These are phyloP conservation scores for Melanostoma mellinum DNA, from an alignment of 2,888 invertebrate genomes.

Conservation along the genomic window DNA sequence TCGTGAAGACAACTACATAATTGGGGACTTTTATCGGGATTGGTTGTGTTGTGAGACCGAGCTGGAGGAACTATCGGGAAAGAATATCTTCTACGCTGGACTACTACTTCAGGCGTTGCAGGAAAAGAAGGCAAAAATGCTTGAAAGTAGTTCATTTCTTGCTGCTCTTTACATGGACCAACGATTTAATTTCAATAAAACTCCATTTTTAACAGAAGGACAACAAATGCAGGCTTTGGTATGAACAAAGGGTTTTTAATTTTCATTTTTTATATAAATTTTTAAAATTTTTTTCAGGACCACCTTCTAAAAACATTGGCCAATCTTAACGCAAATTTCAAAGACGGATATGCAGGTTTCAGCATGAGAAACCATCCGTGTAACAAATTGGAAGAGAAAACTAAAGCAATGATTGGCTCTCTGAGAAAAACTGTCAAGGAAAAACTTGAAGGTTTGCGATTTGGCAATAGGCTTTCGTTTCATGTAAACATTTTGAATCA, in stretches of 20 bases:
- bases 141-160: constrained; percentile 59
- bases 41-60: constrained; percentile 57
- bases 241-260: constrained; percentile 2
- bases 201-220: constrained; percentile 56
- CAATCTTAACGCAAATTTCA: neutral
- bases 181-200: constrained; percentile 67
- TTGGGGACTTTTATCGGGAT: constrained; percentile 71
- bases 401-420: constrained; percentile 32
- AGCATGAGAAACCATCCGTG: constrained; percentile 31
- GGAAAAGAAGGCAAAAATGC: constrained; percentile 31
- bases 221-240: constrained; percentile 64
- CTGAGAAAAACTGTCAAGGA: constrained; percentile 43
- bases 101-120: constrained; percentile 12
- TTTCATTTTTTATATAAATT: neutral
- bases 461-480: constrained; percentile 48
- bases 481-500: constrained; percentile 62
- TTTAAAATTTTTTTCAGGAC: neutral
- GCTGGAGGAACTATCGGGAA: constrained; percentile 25
- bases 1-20: constrained; percentile 58
- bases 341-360: constrained; percentile 9
- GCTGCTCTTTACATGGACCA: constrained; percentile 69
- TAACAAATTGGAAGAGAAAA: constrained; percentile 48
- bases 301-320: constrained; percentile 10
- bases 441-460: constrained; percentile 50
- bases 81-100: constrained; percentile 7